A percentile compares a stretch with the other conserved stretches of the same genome.
Conservation (phyloP, 2,888 invertebrate genomes). For the Tetramorium bicarinatum region DNA sequence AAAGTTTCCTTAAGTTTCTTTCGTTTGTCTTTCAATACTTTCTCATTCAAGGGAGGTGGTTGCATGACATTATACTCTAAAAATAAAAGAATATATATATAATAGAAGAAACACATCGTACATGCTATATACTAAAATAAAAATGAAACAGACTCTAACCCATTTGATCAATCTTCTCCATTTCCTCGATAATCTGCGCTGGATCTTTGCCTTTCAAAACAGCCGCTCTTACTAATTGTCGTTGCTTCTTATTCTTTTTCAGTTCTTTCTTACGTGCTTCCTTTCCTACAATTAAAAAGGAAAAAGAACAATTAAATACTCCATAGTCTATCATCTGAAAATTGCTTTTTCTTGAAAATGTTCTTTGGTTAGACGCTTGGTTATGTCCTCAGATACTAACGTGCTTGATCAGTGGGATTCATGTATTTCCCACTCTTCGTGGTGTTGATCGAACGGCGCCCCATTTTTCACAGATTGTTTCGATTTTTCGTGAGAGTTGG, state of each 20-base stretch:
- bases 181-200: slow-evolving; percentile 96
- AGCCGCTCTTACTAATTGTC: slow-evolving; percentile 98
- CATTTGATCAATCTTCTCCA: slow-evolving; percentile 99
- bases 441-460: slow-evolving; percentile 98
- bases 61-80: slow-evolving; percentile 96
- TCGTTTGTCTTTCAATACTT: slow-evolving; percentile 98
- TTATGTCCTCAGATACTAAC: slow-evolving; percentile 89
- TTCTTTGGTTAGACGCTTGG: slow-evolving; percentile 49
- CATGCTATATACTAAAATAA: neutral
- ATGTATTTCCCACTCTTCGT: slow-evolving; percentile 99
- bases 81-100: slow-evolving; percentile 39
- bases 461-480: slow-evolving; percentile 90
- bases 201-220: slow-evolving; percentile 99
- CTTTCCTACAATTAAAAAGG: slow-evolving; percentile 90
- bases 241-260: slow-evolving; percentile 99
- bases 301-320: slow-evolving; percentile 39
- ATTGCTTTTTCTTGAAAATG: neutral
- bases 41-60: slow-evolving; percentile 98
- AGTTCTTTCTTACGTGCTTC: slow-evolving; percentile 98
- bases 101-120: neutral
- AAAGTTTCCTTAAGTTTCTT: slow-evolving; percentile 98
- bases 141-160: slow-evolving; percentile 88
- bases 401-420: slow-evolving; percentile 99
- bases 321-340: slow-evolving; percentile 20
- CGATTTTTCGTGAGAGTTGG: slow-evolving; percentile 3